These are phyloP conservation scores for Buphagus erythrorhynchus DNA, from an alignment of 2,797 vertebrate species.

Conservation along the genomic window DNA sequence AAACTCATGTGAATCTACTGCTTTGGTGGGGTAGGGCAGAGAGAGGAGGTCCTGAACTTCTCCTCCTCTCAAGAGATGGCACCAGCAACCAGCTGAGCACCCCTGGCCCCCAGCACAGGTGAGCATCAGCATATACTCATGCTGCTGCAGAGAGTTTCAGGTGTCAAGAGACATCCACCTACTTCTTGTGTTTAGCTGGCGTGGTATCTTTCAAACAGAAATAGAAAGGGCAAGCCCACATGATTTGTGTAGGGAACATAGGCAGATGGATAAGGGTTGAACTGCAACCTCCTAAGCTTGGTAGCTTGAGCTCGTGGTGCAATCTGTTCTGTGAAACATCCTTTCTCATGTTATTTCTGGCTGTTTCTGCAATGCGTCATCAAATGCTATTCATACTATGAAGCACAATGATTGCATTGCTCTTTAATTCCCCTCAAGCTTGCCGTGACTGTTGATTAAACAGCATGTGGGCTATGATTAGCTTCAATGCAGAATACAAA, in stretches of 20 bases:
- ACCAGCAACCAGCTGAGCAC: rapidly evolving
- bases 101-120: rapidly evolving
- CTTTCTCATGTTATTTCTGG: conserved; percentile 39
- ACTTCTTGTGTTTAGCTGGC: background rate
- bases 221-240: background rate
- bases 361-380: conserved; percentile 31
- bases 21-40: background rate
- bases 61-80: background rate
- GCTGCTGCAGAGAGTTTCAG: background rate
- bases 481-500: background rate
- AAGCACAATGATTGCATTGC: background rate
- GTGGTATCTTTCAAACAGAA: background rate
- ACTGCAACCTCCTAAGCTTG: background rate
- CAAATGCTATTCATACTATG: background rate
- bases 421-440: background rate
- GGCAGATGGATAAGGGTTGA: background rate
- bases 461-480: background rate
- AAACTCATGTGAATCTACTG: rapidly evolving
- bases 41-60: background rate
- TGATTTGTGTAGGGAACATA: background rate
- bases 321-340: conserved; percentile 45
- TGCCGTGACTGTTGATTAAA: background rate
- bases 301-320: background rate
- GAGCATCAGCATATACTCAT: background rate
- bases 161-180: background rate